Evolutionary conservation across 2,113 vertebrate genomes (phyloP), one percentile per base, ranked within the genome.

Genomic region (Siniperca knerii): DNA sequence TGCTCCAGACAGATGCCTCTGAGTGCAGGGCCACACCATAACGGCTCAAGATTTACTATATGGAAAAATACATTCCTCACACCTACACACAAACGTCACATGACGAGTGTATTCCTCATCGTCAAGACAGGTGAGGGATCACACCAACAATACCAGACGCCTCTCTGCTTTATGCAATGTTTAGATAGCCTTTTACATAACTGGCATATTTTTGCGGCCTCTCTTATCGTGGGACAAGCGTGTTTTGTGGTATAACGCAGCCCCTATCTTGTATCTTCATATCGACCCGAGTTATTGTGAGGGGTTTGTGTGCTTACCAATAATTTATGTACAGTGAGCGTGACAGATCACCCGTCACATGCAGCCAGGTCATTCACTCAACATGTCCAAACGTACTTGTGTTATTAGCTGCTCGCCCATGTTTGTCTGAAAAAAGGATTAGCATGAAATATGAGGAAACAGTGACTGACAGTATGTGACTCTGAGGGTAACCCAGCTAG

Each of bases 361-460:
- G 33, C 25, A 75, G 81, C 75, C 66, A 68, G 83, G 79, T 81
- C 81, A 75, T 83, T 82, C 25, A 15, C 52, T 67, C 64, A 20
- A 81, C 85, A 65, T 87, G 87, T 78, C 82, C 79, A 82, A 92
- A 92, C 91, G 81, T 48, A 84, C 77, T 82, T 64, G 33, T 52
- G 83, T 74, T 87, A 58, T 81, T 72, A 55, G 67, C 81, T 13
- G 87, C 82, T 85, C 46, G 58, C 57, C 83, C 23, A 20, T 91
- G 92, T 93, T 95, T 92, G 91, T 93, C 91, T 92, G 89, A 87
- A 58, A 82, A 60, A 82, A 86, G 90, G 92, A 89, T 94, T 93
- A 94, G 42, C 3, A 15, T 80, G 86, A 92, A 92, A 92, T 85
- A 89, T 88, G 93, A 95, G 89, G 90, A 90, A 93, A 93, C 71